Evolutionary conservation across 30 jellyfish, hydroid and myxozoan species (phyloP), one percentile per base, ranked within the genome.

Genomic region (Aurelia aurita complex sp. Pacific): DNA sequence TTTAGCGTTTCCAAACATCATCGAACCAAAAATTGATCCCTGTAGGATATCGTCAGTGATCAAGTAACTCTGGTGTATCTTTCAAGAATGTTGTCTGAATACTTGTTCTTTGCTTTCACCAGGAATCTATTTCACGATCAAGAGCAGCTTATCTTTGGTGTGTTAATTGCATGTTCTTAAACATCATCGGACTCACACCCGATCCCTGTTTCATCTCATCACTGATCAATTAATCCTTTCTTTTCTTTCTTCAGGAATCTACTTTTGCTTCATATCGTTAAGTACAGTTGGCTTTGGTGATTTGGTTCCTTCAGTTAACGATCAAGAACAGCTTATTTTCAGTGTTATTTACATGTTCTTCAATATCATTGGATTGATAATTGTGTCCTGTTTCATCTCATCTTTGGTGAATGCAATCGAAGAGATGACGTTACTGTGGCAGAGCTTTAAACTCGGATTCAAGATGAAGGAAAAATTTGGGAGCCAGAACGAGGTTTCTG

Each of bases 271-370:
- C 72, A 79, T 79, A 2, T 79, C 89, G 2, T 36, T 79, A 64
- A 79, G 89, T 70, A 79, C 89, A 23, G 80, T 79, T 0, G 89
- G 89, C n/a, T 79, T 79, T 79, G 89, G 89, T 61, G 89, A 79
- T 63, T 38, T 79, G 14, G 89, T 79, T 8, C 89, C 89, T 13
- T 23, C 36, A 9, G 63, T 67, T 0, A 62, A 54, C 71, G 51
- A 64, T 3, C 40, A 33, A 65, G 33, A 64, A 15, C 67, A 67
- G 60, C 81, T 40, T 9, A 63, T 79, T 12, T 64, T 63, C 40
- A 64, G 80, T 55, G 33, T 19, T 34, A 11, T 79, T 5, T 79
- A 79, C 80, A 79, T 79, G 89, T 23, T 79, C 63, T 79, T 13
- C 89, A 79, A 79, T 32, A 64, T 79, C 79, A 66, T 79, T 10